These are phyloP conservation scores for Takifugu rubripes DNA, from an alignment of 2,797 vertebrate genomes.

Conservation along the genomic window DNA sequence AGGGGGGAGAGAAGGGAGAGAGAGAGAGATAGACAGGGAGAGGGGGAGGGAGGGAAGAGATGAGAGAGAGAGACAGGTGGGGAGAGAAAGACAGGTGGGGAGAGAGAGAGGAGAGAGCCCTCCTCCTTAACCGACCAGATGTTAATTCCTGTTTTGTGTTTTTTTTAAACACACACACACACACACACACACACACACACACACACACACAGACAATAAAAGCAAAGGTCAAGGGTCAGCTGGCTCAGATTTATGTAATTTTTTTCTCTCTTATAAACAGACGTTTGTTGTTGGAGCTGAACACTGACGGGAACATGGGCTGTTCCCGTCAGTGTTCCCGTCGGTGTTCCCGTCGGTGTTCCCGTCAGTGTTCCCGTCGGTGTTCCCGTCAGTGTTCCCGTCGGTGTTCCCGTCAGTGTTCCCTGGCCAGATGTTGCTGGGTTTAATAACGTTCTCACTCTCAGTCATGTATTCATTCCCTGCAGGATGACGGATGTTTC, in stretches of 20 bases:
- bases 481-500: too few relatives aligned
- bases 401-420: too few relatives aligned
- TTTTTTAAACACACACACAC: constrained; percentile 5
- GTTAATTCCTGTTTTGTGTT: constrained; percentile 60
- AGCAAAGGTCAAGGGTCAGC: constrained; percentile 45
- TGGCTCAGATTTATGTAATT: constrained; percentile 3
- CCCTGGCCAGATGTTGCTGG: too few relatives aligned
- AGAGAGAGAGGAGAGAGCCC: neutral
- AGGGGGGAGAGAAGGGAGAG: neutral
- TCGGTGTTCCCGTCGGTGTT: too few relatives aligned
- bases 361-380: too few relatives aligned
- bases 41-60: neutral
- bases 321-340: too few relatives aligned
- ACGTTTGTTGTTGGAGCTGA: too few relatives aligned
- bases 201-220: constrained; percentile 12
- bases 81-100: neutral
- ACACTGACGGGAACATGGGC: too few relatives aligned
- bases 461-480: too few relatives aligned
- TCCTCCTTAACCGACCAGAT: constrained; percentile 43
- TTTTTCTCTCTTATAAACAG: neutral
- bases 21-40: neutral
- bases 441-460: too few relatives aligned
- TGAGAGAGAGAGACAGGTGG: too few relatives aligned
- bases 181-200: constrained; percentile 20
- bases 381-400: too few relatives aligned